Conservation (phyloP, 2,797 vertebrate species). For the Muscicapa comitata region DNA sequence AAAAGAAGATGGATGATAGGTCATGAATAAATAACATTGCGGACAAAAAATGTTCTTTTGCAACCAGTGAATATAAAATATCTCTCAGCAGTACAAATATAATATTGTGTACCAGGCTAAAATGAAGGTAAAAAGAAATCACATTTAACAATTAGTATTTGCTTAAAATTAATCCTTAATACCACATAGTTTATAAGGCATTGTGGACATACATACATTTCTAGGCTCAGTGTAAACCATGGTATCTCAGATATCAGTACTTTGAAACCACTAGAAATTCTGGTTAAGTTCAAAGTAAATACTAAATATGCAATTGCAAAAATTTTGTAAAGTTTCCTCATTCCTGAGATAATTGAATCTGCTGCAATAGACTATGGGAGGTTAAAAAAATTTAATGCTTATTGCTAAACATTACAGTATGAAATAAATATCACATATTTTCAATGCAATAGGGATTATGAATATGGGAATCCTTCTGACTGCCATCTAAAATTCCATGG, state of each 20-base stretch:
- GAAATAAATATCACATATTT: neutral
- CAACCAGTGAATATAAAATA: neutral
- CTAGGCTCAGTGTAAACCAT: neutral
- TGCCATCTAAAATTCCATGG: neutral
- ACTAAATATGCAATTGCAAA: neutral
- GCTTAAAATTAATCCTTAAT: neutral
- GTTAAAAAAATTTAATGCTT: neutral
- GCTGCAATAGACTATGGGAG: neutral
- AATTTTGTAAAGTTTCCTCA: neutral
- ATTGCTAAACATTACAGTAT: fast-evolving
- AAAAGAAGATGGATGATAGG: neutral
- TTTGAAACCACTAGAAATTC: neutral
- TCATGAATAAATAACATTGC: neutral
- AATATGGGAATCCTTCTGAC: neutral
- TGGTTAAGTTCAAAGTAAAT: neutral
- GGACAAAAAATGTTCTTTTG: neutral
- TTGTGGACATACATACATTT: neutral
- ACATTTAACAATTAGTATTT: neutral
- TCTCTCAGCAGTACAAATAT: neutral
- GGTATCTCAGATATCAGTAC: neutral
- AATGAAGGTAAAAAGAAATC: neutral
- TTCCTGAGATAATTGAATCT: neutral
- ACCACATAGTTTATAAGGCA: neutral
- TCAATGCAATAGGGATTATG: neutral
- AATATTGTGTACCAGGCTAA: neutral